phyloP scores from a whole-genome alignment of 2,113 vertebrate genomes.

The Oxyruncus cristatus region DNA sequence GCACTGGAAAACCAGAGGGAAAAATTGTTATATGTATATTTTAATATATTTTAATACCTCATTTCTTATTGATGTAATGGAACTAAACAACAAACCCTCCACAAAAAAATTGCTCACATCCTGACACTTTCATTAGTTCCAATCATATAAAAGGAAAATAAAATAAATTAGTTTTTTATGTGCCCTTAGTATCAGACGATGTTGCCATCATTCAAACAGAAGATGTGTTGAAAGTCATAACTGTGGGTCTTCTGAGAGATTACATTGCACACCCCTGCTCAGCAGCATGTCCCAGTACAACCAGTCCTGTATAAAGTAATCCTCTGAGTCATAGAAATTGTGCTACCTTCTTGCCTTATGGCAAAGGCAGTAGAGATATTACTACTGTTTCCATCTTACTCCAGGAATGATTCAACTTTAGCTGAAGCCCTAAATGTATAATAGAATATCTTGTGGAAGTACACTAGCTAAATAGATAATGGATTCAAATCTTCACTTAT shows the following conservation, averaged over 20 bases:
- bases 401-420: not conserved
- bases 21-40: not conserved
- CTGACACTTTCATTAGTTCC: not conserved
- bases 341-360: not conserved
- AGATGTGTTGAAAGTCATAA: not conserved
- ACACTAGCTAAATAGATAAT: not conserved
- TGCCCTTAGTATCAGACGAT: not conserved
- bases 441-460: not conserved
- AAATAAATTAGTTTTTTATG: not conserved
- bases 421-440: not conserved
- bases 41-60: not conserved
- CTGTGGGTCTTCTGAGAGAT: not conserved
- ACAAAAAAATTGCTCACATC: not conserved
- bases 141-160: not conserved
- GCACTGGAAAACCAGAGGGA: not conserved
- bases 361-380: not conserved
- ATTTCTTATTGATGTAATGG: not conserved
- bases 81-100: not conserved
- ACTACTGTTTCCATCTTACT: not conserved
- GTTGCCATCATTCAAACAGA: not conserved
- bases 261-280: not conserved
- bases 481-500: not conserved
- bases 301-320: not conserved
- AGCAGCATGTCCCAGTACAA: not conserved
- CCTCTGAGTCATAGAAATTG: fast-evolving